Conservation (phyloP, 1,140 invertebrate species). For the Brachionus paranguensis region DNA sequence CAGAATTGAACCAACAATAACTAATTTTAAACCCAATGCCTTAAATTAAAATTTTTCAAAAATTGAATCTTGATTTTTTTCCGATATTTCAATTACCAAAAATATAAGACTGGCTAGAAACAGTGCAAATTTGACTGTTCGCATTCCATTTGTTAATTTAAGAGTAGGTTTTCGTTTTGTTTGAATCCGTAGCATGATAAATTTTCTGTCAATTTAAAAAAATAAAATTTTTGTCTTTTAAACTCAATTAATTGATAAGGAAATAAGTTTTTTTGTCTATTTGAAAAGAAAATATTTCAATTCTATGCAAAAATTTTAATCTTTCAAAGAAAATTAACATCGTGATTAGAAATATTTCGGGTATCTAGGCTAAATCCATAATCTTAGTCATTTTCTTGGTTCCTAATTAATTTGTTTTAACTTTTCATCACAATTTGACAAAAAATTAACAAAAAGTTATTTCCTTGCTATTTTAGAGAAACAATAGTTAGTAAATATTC, state of each 20-base stretch:
- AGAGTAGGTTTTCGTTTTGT: not conserved
- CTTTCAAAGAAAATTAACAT: not conserved
- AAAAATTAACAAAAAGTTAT: not conserved
- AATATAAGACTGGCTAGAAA: slow-evolving; percentile 6
- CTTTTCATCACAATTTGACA: not conserved
- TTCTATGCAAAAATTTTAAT: not conserved
- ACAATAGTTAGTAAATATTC: not conserved
- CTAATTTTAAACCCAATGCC: slow-evolving; percentile 15
- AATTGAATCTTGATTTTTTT: not conserved
- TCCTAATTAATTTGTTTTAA: not conserved
- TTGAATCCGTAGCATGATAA: not conserved
- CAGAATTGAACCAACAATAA: slow-evolving; percentile 14
- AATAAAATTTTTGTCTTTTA: not conserved
- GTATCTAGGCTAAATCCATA: not conserved
- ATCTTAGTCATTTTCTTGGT: not conserved
- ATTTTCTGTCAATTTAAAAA: not conserved
- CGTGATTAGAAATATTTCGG: not conserved
- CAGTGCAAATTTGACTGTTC: slow-evolving; percentile 14
- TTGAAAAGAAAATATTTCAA: not conserved
- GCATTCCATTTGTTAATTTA: slow-evolving; percentile 32
- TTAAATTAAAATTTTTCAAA: not conserved
- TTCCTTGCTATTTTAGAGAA: not conserved
- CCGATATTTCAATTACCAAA: not conserved
- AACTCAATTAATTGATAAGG: not conserved
- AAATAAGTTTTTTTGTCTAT: not conserved